phyloP scores from a whole-genome alignment of 2,888 invertebrate species.

The Nymphalis polychloros region DNA sequence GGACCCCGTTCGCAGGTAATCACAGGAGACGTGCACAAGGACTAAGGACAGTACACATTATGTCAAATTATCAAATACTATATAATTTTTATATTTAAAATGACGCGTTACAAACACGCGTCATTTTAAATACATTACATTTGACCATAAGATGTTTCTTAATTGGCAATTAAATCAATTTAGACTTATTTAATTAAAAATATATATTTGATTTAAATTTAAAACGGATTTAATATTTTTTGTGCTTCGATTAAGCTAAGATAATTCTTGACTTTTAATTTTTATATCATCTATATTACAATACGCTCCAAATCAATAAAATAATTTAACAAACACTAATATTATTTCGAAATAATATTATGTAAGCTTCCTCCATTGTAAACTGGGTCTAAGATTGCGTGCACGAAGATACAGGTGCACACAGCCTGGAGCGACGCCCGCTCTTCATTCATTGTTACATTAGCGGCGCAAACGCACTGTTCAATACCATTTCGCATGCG shows the following conservation, averaged over 20 bases:
- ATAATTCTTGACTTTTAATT: too few relatives aligned
- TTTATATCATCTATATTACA: too few relatives aligned
- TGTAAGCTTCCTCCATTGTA: slow-evolving; percentile 38
- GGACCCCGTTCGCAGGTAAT: slow-evolving; percentile 79
- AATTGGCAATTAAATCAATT: too few relatives aligned
- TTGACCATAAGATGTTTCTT: too few relatives aligned
- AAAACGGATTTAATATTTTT: too few relatives aligned
- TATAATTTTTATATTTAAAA: not conserved
- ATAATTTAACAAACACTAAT: not conserved
- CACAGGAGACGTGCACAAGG: slow-evolving; percentile 70
- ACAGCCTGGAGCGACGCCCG: slow-evolving; percentile 70
- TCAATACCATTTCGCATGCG: slow-evolving; percentile 23
- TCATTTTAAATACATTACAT: too few relatives aligned
- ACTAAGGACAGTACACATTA: slow-evolving; percentile 50
- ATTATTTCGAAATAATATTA: slow-evolving; percentile 5
- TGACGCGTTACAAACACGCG: too few relatives aligned
- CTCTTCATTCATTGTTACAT: slow-evolving; percentile 76
- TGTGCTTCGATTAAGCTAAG: too few relatives aligned
- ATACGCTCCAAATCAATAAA: not conserved
- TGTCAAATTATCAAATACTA: slow-evolving; percentile 1
- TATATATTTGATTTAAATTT: too few relatives aligned
- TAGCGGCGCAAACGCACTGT: slow-evolving; percentile 33
- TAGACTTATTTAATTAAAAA: too few relatives aligned
- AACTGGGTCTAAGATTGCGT: slow-evolving; percentile 63
- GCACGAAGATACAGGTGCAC: slow-evolving; percentile 70